Percentiles rank a stretch among this genome's conserved stretches.
phyloP scores from a whole-genome alignment of 2,888 invertebrate species.

The Callosobruchus maculatus region DNA sequence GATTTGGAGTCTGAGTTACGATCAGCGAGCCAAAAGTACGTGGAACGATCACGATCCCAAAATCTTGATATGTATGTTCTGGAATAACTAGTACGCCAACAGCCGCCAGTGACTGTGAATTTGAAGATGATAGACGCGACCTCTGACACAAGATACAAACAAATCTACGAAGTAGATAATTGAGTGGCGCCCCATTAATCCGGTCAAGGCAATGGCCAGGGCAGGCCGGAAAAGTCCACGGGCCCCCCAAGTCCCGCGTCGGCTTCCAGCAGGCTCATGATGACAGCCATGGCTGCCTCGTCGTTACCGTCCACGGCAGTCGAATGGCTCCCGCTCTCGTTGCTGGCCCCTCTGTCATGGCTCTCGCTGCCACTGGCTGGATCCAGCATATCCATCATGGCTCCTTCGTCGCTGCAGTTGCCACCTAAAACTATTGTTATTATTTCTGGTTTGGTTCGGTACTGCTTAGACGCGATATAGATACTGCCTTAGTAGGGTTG shows the following conservation, averaged over 20 bases:
- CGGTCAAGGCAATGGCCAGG: slow-evolving; percentile 75
- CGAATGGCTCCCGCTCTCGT: slow-evolving; percentile 22
- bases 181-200: slow-evolving; percentile 10
- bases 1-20: too few relatives aligned
- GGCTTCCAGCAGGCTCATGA: slow-evolving; percentile 86
- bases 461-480: too few relatives aligned
- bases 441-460: too few relatives aligned
- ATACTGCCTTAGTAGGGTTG: too few relatives aligned
- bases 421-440: slow-evolving; percentile 32
- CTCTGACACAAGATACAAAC: neutral
- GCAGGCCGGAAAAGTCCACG: slow-evolving; percentile 79
- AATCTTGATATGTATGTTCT: too few relatives aligned
- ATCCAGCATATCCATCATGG: slow-evolving; percentile 59
- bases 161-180: neutral
- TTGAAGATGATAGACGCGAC: too few relatives aligned
- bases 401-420: slow-evolving; percentile 48
- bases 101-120: too few relatives aligned
- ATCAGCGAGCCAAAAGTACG: too few relatives aligned
- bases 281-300: slow-evolving; percentile 88
- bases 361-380: slow-evolving; percentile 51
- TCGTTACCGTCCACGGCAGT: slow-evolving; percentile 70
- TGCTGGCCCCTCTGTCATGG: neutral
- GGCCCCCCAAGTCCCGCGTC: slow-evolving; percentile 86
- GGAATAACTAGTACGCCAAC: too few relatives aligned
- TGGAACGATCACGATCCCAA: too few relatives aligned